Evolutionary conservation across 1,140 invertebrate genomes (phyloP), one percentile per base, ranked within the genome.

Genomic region (Papilio glaucus): DNA sequence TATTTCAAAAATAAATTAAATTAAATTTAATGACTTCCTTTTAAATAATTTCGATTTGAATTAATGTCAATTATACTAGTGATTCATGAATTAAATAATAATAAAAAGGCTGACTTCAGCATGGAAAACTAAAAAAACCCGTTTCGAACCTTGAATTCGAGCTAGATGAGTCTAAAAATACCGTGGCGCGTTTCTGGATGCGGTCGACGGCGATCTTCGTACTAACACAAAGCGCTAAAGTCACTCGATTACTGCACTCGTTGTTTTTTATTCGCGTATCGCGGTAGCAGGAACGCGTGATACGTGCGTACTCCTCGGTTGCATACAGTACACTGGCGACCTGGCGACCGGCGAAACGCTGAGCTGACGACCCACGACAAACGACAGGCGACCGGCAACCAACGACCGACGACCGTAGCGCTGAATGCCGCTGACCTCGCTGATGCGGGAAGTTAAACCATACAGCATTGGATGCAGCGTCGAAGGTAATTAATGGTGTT

Each of bases 391-490:
- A 24, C 42, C 45, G 45, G 18, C 8, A 8, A 49, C 21, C 21
- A 4, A 57, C 9, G 21, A 57, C 49, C 65, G 18, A 67, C 65
- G 74, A n/a, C 73, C 70, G 76, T 76, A 77, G 73, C 75, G 63
- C 61, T 42, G 65, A 71, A 72, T 77, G 77, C 76, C 78, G 78
- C 75, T 85, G 84, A 87, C 84, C 81, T 86, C 81, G 78, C 72
- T 63, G 75, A 69, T 78, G 73, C 77, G 77, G 80, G 78, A 81
- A 82, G 75, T 77, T 71, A 73, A 68, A 69, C 69, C 68, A 69
- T 74, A 76, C 33, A 67, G 15, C 49, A 41, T 68, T 75, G 70
- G 73, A 82, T 75, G 62, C 69, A 73, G 74, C 45, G 75, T 71
- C 15, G 0, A 41, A 10, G 33, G 29, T 29, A 13, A 33, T 65